A percentile compares a stretch with the other conserved stretches of the same genome.
These are phyloP conservation scores for Kryphioiulus occultus DNA, from an alignment of 2,888 invertebrate genomes.

Conservation along the genomic window DNA sequence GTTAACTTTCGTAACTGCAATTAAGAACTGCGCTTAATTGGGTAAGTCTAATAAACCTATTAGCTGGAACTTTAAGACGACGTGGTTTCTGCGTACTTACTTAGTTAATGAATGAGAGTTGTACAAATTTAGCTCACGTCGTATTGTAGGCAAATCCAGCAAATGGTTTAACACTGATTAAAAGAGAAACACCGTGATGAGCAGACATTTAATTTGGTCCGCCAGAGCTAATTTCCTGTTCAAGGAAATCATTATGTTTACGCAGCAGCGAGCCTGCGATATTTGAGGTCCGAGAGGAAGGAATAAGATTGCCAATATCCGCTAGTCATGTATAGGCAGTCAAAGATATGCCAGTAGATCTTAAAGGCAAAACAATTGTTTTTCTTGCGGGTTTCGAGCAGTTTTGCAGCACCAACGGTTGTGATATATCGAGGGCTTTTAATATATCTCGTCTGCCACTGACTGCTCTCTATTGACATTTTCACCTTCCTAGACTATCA, in stretches of 20 bases:
- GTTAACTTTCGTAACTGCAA: not conserved
- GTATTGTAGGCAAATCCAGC: not conserved
- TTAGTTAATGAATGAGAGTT: not conserved
- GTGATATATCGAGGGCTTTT: too few relatives aligned
- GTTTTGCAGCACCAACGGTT: too few relatives aligned
- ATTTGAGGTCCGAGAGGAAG: not conserved
- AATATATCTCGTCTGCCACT: too few relatives aligned
- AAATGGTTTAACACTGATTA: not conserved
- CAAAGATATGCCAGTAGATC: not conserved
- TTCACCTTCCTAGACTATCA: too few relatives aligned
- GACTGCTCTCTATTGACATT: too few relatives aligned
- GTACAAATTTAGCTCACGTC: not conserved
- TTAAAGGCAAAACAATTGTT: not conserved
- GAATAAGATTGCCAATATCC: not conserved
- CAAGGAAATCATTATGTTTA: not conserved
- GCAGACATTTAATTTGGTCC: not conserved
- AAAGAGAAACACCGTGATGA: not conserved
- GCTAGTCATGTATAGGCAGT: not conserved
- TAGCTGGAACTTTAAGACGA: not conserved
- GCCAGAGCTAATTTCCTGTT: not conserved
- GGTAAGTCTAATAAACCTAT: constrained; percentile 59
- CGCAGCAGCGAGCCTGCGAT: not conserved
- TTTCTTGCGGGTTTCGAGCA: not conserved
- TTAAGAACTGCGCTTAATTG: not conserved
- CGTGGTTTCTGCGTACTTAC: not conserved